Percentiles rank a stretch among this genome's conserved stretches.
Conservation (phyloP, 2,797 vertebrate species). For the Streptopelia turtur region DNA sequence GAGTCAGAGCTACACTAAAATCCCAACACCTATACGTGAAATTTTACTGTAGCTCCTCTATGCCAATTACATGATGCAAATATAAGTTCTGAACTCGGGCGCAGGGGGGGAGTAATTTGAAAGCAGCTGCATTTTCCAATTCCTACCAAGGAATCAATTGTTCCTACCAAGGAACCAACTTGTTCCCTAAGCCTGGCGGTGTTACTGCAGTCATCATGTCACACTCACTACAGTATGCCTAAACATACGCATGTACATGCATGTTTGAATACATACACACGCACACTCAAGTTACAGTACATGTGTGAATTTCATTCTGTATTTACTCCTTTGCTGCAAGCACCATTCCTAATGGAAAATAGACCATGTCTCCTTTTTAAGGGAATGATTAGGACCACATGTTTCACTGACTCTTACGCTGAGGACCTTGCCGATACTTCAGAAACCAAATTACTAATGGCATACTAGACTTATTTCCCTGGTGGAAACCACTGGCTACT, state of each 20-base stretch:
- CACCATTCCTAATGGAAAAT: constrained; percentile 79
- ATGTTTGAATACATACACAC: constrained; percentile 26
- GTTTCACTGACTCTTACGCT: constrained; percentile 70
- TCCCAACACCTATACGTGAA: background rate
- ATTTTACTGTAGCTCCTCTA: background rate
- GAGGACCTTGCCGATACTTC: constrained; percentile 66
- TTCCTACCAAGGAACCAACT: constrained; percentile 49
- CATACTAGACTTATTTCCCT: constrained; percentile 78
- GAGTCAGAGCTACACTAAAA: background rate
- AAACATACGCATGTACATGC: background rate
- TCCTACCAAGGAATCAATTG: constrained; percentile 43
- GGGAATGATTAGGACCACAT: constrained; percentile 79
- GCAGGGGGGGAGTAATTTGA: background rate
- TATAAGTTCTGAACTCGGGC: background rate
- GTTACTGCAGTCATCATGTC: constrained; percentile 19
- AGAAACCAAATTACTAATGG: constrained; percentile 76
- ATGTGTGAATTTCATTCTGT: constrained; percentile 70
- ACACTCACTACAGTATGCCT: constrained; percentile 38
- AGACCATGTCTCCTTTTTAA: constrained; percentile 78
- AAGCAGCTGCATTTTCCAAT: constrained; percentile 31
- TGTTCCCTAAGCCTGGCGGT: constrained; percentile 35
- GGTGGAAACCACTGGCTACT: constrained; percentile 78
- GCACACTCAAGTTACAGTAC: constrained; percentile 57
- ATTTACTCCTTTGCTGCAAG: constrained; percentile 78
- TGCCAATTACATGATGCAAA: constrained; percentile 1